Percentiles rank a stretch among this genome's conserved stretches.
Evolutionary conservation across 2,113 vertebrate genomes (phyloP).

Genomic region (Gulo gulo): DNA sequence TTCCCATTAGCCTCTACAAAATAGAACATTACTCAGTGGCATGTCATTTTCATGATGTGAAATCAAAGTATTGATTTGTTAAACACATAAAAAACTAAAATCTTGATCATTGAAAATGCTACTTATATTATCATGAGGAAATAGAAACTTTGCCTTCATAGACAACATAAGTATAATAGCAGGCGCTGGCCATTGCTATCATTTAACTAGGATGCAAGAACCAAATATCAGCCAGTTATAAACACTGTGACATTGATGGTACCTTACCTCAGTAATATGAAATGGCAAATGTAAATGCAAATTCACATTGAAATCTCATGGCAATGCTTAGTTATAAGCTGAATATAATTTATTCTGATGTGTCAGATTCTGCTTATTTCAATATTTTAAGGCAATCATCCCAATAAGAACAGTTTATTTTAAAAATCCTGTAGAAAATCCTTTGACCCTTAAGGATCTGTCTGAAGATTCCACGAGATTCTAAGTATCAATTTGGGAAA

Average conservation of each 20-base stretch:
- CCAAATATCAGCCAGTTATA: neutral
- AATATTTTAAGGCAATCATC: conserved; percentile 10
- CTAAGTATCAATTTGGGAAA: neutral
- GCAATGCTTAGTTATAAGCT: neutral
- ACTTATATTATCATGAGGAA: neutral
- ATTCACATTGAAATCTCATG: neutral
- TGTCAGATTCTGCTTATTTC: neutral
- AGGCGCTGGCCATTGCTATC: neutral
- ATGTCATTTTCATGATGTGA: conserved; percentile 24
- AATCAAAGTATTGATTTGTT: conserved; percentile 27
- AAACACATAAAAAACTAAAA: conserved; percentile 24
- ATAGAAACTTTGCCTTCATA: conserved; percentile 22
- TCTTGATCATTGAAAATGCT: conserved; percentile 2
- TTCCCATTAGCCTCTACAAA: neutral
- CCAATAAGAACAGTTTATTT: conserved; percentile 1
- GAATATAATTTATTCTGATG: neutral
- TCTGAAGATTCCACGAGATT: neutral
- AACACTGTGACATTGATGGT: neutral
- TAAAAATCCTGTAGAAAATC: neutral
- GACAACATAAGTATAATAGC: neutral
- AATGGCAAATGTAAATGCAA: neutral
- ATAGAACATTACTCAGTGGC: neutral
- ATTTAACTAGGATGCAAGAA: neutral
- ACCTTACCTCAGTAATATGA: neutral
- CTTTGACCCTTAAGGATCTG: neutral